Percentiles rank a stretch among this genome's conserved stretches.
These are phyloP conservation scores for Sylvia atricapilla DNA, from an alignment of 2,113 vertebrate species.

Conservation along the genomic window DNA sequence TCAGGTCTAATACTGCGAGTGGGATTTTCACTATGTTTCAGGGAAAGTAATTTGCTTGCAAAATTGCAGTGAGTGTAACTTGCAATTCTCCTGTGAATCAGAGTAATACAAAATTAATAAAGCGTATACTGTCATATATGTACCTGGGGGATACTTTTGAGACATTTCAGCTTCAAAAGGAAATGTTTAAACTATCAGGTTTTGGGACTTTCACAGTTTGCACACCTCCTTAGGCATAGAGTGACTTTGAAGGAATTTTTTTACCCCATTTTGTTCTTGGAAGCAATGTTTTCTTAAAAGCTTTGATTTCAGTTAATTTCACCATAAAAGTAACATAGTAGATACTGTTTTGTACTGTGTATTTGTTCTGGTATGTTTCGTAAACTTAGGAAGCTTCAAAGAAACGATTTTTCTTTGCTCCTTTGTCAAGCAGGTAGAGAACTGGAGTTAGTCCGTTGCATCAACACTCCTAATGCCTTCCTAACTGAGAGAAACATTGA, in stretches of 20 bases:
- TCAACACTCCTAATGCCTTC: neutral
- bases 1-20: neutral
- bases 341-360: neutral
- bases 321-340: neutral
- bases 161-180: neutral
- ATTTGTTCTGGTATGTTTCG: neutral
- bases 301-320: neutral
- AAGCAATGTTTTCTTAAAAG: neutral
- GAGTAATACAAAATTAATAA: neutral
- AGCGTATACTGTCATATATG: neutral
- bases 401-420: neutral
- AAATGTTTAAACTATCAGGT: neutral
- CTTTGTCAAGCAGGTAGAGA: neutral
- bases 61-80: neutral
- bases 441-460: neutral
- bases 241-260: neutral
- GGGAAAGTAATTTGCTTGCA: slow-evolving; percentile 1
- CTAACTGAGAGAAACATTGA: neutral
- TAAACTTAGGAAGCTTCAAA: neutral
- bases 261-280: neutral
- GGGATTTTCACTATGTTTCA: neutral
- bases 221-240: neutral
- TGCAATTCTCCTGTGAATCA: neutral
- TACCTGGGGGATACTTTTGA: neutral
- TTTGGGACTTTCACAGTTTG: neutral